These are phyloP conservation scores for Carlito syrichta DNA, from an alignment of 2,113 vertebrate species.

Conservation along the genomic window DNA sequence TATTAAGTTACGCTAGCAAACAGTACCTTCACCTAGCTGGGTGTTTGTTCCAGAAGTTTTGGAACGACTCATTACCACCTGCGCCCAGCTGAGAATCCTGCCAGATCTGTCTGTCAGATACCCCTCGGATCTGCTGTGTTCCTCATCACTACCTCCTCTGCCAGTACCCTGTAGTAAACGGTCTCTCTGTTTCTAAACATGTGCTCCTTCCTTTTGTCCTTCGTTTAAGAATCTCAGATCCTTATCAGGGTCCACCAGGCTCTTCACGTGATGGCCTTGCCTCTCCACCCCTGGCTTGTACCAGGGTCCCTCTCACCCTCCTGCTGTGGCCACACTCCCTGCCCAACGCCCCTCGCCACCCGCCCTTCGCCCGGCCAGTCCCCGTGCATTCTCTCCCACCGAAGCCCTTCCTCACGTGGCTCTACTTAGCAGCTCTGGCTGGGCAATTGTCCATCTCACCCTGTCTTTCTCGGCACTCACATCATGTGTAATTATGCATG, in stretches of 20 bases:
- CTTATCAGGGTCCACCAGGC: neutral
- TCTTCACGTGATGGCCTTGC: neutral
- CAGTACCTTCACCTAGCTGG: neutral
- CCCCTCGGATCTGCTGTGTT: neutral
- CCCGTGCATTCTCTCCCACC: neutral
- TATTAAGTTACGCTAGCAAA: neutral
- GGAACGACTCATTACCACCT: neutral
- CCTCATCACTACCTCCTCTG: neutral
- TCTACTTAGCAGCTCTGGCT: neutral
- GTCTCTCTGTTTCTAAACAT: neutral
- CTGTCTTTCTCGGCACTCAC: neutral
- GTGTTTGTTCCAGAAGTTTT: neutral
- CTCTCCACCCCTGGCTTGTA: neutral
- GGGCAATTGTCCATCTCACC: neutral
- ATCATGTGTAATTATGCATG: neutral
- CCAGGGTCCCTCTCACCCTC: neutral
- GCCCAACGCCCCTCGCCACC: rapidly evolving
- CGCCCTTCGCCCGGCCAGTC: neutral
- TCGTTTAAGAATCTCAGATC: neutral
- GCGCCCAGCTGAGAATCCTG: neutral
- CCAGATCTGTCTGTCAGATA: neutral
- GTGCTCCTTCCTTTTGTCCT: neutral
- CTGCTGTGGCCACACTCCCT: neutral
- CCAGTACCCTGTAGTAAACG: too few species aligned
- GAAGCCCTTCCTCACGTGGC: neutral